Evolutionary conservation across 2,797 vertebrate species (phyloP).

Genomic region (Glossophaga mutica): DNA sequence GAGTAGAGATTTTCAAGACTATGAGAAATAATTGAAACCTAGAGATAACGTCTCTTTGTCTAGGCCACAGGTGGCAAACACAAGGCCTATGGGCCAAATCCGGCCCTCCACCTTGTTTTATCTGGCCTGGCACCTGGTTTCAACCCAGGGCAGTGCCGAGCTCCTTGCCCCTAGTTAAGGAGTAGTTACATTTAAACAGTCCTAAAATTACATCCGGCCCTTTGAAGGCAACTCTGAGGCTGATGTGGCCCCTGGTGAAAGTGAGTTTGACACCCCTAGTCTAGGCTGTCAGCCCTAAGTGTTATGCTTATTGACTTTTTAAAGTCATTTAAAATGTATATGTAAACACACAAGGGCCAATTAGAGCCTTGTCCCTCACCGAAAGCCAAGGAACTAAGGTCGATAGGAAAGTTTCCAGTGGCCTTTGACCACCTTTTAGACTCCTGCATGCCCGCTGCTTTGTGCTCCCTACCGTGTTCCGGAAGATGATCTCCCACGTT

Average conservation of each 20-base stretch:
- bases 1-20: background rate
- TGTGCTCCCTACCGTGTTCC: constrained; percentile 88
- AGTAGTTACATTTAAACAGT: too few species aligned
- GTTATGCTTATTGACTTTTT: background rate
- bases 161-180: too few species aligned
- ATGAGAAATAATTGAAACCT: background rate
- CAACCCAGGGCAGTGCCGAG: too few species aligned
- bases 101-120: too few species aligned
- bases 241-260: too few species aligned
- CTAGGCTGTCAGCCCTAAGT: background rate
- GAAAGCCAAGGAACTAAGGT: background rate
- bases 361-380: background rate
- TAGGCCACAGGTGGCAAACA: background rate
- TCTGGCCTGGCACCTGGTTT: too few species aligned
- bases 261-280: too few species aligned
- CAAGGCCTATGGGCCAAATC: too few species aligned
- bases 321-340: background rate
- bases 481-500: constrained; percentile 97
- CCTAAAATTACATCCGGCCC: too few species aligned
- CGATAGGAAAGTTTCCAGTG: background rate
- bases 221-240: too few species aligned
- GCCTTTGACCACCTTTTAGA: background rate
- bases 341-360: background rate
- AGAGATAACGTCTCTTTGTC: background rate
- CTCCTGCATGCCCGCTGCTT: accelerated